Evolutionary conservation across 2,797 vertebrate species (phyloP), one percentile per base, ranked within the genome.

Genomic region (Chloroceryle amazona): DNA sequence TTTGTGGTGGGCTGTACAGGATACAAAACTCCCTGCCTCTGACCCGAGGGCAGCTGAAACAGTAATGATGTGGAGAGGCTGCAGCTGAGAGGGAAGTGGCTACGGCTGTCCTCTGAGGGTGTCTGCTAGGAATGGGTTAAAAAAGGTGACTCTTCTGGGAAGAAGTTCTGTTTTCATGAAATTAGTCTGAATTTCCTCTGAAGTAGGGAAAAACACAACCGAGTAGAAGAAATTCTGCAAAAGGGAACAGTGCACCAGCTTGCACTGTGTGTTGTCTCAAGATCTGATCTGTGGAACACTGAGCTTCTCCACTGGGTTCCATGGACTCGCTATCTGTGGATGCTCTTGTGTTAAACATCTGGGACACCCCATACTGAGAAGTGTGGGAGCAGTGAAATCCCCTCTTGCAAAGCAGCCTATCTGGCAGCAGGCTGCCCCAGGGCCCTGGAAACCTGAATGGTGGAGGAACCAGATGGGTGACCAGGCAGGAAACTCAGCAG

Each of bases 381-480:
- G 44, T 68, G 49, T 78, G 57, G 78, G 26, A 94, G 81, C 84
- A 63, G 26, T 78, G 75, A 85, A 74, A 85, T 89, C 91, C 93
- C 95, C 94, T 92, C 79, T 86, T 88, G 63, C 3, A 13, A 60
- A 87, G 86, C 63, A 89, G 81, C 33, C 57, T 80, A 0, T 71
- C 63, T 75, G 88, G 76, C 76, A 93, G 94, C 74, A 76, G 79
- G 89, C 84, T 57, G 92, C 96, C 91, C 68, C 82, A 90, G 94
- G 96, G 94, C 95, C 75, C 91, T 91, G 92, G 84, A 91, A 93
- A 88, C 84, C 75, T 71, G 91, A 92, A 89, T 0, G 68, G 67
- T 90, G 84, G 89, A 93, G 96, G 93, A 97, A 96, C 96, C 92
- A 91, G 96, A 96, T 93, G 95, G 95, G 96, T 96, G 91, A 96